phyloP scores from a whole-genome alignment of 2,888 invertebrate species.

The Hedya salicella region DNA sequence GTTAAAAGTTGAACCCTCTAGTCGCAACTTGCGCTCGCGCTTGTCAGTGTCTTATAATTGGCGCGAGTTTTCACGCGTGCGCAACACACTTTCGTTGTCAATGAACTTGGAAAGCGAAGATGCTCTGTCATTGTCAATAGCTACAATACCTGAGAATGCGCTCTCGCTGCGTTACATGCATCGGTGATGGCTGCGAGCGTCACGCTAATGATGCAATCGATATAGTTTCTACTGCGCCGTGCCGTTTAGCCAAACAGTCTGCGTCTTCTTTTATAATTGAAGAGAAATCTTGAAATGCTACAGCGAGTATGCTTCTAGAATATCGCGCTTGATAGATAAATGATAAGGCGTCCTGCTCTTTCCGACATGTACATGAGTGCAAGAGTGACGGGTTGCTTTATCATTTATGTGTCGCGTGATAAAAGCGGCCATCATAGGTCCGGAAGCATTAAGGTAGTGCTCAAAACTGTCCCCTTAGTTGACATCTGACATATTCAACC shows the following conservation, averaged over 20 bases:
- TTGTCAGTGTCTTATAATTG: conserved; percentile 58
- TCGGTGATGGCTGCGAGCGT: conserved; percentile 59
- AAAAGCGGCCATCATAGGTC: too few species aligned
- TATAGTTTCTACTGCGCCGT: conserved; percentile 31
- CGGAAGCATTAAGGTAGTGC: too few species aligned
- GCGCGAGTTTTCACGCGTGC: conserved; percentile 80
- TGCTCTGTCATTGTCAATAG: conserved; percentile 80
- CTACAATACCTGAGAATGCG: conserved; percentile 74
- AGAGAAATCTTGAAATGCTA: background rate
- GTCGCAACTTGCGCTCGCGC: background rate
- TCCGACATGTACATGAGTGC: too few species aligned
- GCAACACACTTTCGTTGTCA: conserved; percentile 82
- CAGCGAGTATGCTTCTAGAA: too few species aligned
- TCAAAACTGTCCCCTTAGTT: too few species aligned
- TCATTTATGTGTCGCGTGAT: too few species aligned
- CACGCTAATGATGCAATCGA: conserved; percentile 64
- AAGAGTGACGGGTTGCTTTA: too few species aligned
- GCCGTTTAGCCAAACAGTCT: background rate
- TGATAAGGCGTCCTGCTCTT: too few species aligned
- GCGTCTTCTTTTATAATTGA: conserved; percentile 7
- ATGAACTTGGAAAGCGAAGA: conserved; percentile 84
- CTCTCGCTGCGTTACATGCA: conserved; percentile 77
- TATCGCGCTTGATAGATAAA: too few species aligned
- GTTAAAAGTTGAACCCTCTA: background rate
- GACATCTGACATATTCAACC: too few species aligned